Conservation (phyloP, 2,797 vertebrate species). For the Sebastiscus albofasciatus region DNA sequence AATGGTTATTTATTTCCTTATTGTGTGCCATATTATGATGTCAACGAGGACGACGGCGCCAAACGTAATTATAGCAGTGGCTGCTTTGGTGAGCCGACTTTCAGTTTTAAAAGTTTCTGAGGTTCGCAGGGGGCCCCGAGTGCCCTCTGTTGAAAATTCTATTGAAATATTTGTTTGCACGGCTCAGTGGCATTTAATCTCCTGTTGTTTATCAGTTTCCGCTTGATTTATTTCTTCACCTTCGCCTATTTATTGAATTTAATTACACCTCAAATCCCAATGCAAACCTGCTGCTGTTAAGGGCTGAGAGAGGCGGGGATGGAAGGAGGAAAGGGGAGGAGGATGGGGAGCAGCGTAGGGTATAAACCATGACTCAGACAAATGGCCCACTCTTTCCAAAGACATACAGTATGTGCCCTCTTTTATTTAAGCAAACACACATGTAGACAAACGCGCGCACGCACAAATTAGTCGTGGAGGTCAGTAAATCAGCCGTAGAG, state of each 20-base stretch:
- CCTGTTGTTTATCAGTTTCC: constrained; percentile 87
- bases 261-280: constrained; percentile 85
- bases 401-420: constrained; percentile 49
- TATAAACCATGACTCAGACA: constrained; percentile 71
- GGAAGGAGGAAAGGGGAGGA: constrained; percentile 50
- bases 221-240: constrained; percentile 88
- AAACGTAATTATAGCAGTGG: constrained; percentile 45
- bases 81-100: constrained; percentile 45
- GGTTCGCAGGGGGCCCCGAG: constrained; percentile 56
- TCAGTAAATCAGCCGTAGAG: constrained; percentile 73
- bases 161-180: constrained; percentile 88
- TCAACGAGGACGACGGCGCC: constrained; percentile 56
- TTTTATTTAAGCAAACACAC: constrained; percentile 44
- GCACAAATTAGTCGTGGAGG: constrained; percentile 33
- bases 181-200: constrained; percentile 88
- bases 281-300: constrained; percentile 76
- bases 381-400: constrained; percentile 65
- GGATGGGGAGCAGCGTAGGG: constrained; percentile 38
- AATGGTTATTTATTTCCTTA: constrained; percentile 66
- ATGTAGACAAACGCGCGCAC: constrained; percentile 30
- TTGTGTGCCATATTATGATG: constrained; percentile 55
- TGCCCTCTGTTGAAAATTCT: constrained; percentile 79
- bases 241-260: constrained; percentile 88
- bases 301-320: constrained; percentile 52
- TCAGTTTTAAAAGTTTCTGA: constrained; percentile 65